phyloP scores from a whole-genome alignment of 2,113 vertebrate species.

The Girardinichthys multiradiatus region DNA sequence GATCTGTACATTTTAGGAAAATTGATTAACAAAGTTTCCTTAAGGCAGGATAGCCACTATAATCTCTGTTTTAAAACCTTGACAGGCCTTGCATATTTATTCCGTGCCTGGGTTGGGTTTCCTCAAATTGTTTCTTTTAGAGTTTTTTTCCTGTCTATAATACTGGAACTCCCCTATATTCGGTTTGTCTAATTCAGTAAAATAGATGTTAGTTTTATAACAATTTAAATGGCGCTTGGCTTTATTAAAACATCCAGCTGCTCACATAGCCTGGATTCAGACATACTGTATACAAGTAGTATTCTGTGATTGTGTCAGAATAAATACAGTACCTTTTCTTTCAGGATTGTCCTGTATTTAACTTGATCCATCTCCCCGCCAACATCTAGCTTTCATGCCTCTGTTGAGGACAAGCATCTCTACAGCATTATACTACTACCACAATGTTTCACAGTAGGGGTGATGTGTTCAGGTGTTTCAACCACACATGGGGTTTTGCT shows the following conservation, averaged over 20 bases:
- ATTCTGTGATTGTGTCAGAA: constrained; percentile 37
- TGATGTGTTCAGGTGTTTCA: too few species aligned
- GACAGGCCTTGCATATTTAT: too few species aligned
- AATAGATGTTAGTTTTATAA: background rate
- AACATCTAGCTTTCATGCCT: too few species aligned
- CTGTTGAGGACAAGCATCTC: too few species aligned
- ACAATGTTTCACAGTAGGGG: too few species aligned
- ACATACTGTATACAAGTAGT: constrained; percentile 52
- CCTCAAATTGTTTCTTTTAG: background rate
- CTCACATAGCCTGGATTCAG: constrained; percentile 42
- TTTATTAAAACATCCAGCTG: constrained; percentile 14
- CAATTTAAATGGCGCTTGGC: too few species aligned
- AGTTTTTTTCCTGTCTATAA: background rate
- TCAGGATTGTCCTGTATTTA: too few species aligned
- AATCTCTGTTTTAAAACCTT: too few species aligned
- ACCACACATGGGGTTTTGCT: too few species aligned
- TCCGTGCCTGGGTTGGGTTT: background rate
- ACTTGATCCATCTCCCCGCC: too few species aligned
- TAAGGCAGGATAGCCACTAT: background rate
- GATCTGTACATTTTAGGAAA: background rate
- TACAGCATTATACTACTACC: too few species aligned
- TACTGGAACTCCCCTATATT: background rate
- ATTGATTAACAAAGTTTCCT: background rate
- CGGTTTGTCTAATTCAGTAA: background rate
- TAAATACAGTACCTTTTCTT: too few species aligned